Percentiles rank a stretch among this genome's conserved stretches.
These are phyloP conservation scores for Ormyrus thymus DNA, from an alignment of 2,888 invertebrate species.

Conservation along the genomic window DNA sequence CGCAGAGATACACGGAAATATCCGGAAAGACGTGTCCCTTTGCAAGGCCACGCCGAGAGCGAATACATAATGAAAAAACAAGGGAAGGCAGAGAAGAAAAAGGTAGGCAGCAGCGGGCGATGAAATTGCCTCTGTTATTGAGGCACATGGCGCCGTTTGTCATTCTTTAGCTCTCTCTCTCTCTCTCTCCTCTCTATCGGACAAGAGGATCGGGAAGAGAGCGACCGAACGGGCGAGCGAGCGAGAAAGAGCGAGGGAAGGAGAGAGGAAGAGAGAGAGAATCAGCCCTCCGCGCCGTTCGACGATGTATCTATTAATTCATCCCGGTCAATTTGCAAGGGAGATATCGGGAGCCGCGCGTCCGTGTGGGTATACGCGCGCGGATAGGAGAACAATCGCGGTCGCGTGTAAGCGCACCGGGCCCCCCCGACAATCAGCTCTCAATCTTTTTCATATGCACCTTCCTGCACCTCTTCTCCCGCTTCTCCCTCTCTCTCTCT, in stretches of 20 bases:
- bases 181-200: conserved; percentile 49
- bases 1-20: conserved; percentile 10
- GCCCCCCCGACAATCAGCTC: conserved; percentile 37
- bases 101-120: conserved; percentile 21
- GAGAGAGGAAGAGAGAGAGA: conserved; percentile 17
- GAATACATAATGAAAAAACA: conserved; percentile 39
- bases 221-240: conserved; percentile 21
- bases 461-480: background rate
- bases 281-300: conserved; percentile 40
- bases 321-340: conserved; percentile 56
- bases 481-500: too few species aligned
- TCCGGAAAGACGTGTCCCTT: conserved; percentile 8
- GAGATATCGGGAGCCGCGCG: conserved; percentile 31
- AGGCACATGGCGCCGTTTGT: conserved; percentile 55
- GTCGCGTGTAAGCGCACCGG: conserved; percentile 38
- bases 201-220: conserved; percentile 30
- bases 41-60: background rate
- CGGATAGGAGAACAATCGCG: conserved; percentile 15
- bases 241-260: conserved; percentile 24
- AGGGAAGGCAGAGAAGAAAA: conserved; percentile 11
- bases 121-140: conserved; percentile 55
- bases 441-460: conserved; percentile 40
- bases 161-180: conserved; percentile 53
- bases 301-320: conserved; percentile 56
- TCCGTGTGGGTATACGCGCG: conserved; percentile 1